Percentiles rank a stretch among this genome's conserved stretches.
These are phyloP conservation scores for Falco columbarius DNA, from an alignment of 2,797 vertebrate species.

Conservation along the genomic window DNA sequence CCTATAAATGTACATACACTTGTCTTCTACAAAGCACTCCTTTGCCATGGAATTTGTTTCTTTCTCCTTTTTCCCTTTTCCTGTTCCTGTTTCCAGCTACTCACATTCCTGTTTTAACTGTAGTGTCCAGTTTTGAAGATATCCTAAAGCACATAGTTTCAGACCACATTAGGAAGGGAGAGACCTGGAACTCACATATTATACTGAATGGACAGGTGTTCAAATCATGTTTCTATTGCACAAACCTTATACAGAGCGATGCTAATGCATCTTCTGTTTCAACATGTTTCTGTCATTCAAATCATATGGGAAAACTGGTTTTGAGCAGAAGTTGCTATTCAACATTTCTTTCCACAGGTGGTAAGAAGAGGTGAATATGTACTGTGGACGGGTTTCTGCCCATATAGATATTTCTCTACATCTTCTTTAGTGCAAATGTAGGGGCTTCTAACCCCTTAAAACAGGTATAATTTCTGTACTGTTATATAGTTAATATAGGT, in stretches of 20 bases:
- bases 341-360: neutral
- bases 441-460: neutral
- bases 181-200: neutral
- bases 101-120: neutral
- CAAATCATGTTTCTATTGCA: neutral
- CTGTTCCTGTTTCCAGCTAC: neutral
- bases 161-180: neutral
- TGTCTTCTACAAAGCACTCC: neutral
- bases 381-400: neutral
- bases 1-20: rapidly evolving
- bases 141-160: neutral
- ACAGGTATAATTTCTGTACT: neutral
- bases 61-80: neutral
- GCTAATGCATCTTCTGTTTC: neutral
- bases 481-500: neutral
- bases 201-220: neutral
- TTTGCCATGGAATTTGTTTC: neutral
- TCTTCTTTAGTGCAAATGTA: neutral
- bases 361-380: neutral
- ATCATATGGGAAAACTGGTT: neutral
- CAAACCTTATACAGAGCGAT: rapidly evolving
- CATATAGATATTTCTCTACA: neutral
- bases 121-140: neutral
- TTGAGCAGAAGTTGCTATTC: neutral
- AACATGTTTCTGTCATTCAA: neutral